A percentile compares a stretch with the other conserved stretches of the same genome.
Conservation (phyloP, 2,888 invertebrate genomes). For the Smittia sp. region DNA sequence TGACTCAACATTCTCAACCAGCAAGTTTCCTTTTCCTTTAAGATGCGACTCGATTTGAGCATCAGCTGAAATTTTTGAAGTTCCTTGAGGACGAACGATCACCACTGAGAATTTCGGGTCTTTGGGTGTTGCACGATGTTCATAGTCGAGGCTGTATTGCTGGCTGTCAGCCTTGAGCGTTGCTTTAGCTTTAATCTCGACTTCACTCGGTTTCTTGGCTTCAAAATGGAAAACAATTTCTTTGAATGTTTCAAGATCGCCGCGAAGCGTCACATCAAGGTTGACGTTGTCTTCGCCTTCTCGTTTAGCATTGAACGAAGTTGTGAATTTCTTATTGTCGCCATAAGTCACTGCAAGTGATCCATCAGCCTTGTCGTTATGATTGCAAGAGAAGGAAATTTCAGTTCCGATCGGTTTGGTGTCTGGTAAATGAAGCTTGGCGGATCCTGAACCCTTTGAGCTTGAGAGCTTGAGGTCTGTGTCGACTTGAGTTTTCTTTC, state of each 20-base stretch:
- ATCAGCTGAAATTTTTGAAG: conserved; percentile 48
- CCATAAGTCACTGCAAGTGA: conserved; percentile 48
- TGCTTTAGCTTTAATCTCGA: conserved; percentile 52
- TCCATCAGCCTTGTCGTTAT: conserved; percentile 45
- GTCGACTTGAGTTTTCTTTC: not conserved
- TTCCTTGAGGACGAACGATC: conserved; percentile 56
- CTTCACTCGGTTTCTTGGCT: conserved; percentile 50
- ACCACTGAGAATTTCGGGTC: conserved; percentile 60
- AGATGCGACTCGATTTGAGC: conserved; percentile 42
- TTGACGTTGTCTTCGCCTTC: conserved; percentile 51
- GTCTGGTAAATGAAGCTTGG: conserved; percentile 42
- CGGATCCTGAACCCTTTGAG: conserved; percentile 46
- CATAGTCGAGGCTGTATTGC: conserved; percentile 58
- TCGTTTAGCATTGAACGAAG: conserved; percentile 48
- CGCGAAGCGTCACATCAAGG: conserved; percentile 53
- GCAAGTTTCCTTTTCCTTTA: conserved; percentile 60
- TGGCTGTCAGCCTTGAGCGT: conserved; percentile 59
- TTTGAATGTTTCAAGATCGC: conserved; percentile 57
- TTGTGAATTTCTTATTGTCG: conserved; percentile 52
- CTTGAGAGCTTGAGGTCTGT: conserved; percentile 46
- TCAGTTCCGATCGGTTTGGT: conserved; percentile 46
- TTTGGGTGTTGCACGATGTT: conserved; percentile 57
- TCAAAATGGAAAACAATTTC: conserved; percentile 55
- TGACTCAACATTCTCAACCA: conserved; percentile 57
- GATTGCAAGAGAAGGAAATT: conserved; percentile 45